Conservation (phyloP, 2,888 invertebrate genomes). For the Malthinus flaveolus region DNA sequence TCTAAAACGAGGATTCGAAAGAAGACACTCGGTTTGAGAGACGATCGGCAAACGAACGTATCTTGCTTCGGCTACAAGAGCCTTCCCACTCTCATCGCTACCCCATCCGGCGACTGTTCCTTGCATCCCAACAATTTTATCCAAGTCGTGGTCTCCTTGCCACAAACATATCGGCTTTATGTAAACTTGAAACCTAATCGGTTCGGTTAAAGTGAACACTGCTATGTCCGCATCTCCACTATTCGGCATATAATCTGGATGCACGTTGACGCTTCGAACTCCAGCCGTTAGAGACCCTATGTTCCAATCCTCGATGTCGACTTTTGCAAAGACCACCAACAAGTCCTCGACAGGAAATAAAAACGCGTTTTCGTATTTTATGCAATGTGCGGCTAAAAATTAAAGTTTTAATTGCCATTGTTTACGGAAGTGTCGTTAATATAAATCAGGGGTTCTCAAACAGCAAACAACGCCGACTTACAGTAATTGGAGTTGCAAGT, state of each 20-base stretch:
- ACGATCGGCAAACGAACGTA: conserved; percentile 59
- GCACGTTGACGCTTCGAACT: conserved; percentile 57
- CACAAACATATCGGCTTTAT: conserved; percentile 67
- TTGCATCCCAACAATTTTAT: conserved; percentile 40
- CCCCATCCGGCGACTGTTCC: conserved; percentile 66
- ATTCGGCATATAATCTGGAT: conserved; percentile 61
- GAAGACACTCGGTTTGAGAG: conserved; percentile 59
- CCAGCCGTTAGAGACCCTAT: conserved; percentile 15
- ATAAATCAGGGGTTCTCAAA: too few relatives aligned
- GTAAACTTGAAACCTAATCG: conserved; percentile 56
- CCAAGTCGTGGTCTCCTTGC: conserved; percentile 56
- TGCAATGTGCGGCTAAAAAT: too few relatives aligned
- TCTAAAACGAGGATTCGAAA: conserved; percentile 52
- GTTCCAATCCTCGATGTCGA: conserved; percentile 41
- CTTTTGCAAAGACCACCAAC: conserved; percentile 44
- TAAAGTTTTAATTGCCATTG: too few relatives aligned
- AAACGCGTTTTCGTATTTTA: conserved; percentile 31
- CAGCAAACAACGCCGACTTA: too few relatives aligned
- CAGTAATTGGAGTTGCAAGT: too few relatives aligned
- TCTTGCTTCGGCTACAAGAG: conserved; percentile 56
- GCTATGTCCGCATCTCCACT: conserved; percentile 62
- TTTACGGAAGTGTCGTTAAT: too few relatives aligned
- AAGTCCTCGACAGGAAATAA: conserved; percentile 40
- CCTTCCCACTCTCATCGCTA: conserved; percentile 54
- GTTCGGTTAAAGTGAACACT: conserved; percentile 58